Evolutionary conservation across 2,888 invertebrate species (phyloP).

Genomic region (Tenthredo scrophulariae): DNA sequence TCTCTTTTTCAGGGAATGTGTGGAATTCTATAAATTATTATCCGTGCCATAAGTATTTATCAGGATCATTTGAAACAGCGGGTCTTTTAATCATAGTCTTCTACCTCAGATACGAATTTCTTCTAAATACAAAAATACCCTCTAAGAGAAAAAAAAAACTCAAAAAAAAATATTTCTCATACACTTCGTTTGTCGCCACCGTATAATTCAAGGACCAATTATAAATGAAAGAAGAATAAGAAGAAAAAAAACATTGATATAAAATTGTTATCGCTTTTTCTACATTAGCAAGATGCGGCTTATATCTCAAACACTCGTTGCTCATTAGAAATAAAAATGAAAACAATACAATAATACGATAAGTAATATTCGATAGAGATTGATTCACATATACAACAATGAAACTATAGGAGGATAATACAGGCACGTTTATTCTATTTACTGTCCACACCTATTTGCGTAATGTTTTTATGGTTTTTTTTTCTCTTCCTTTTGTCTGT

Average conservation of each 20-base stretch:
- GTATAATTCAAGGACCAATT: neutral
- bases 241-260: neutral
- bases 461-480: constrained; percentile 15
- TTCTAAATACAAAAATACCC: constrained; percentile 17
- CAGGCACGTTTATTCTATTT: constrained; percentile 25
- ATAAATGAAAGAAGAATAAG: neutral
- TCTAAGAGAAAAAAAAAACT: neutral
- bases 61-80: constrained; percentile 34
- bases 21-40: constrained; percentile 47
- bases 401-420: constrained; percentile 16
- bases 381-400: neutral
- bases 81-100: constrained; percentile 20
- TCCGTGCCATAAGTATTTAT: constrained; percentile 28
- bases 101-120: neutral
- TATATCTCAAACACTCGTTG: neutral
- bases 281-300: neutral
- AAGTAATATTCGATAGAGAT: neutral
- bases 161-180: neutral
- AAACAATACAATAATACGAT: neutral
- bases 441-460: neutral
- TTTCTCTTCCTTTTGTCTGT: neutral
- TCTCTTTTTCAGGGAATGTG: constrained; percentile 44
- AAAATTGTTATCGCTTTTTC: neutral
- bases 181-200: neutral
- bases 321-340: neutral